Conservation (phyloP, 2,888 invertebrate species). For the Dryadula phaetusa region DNA sequence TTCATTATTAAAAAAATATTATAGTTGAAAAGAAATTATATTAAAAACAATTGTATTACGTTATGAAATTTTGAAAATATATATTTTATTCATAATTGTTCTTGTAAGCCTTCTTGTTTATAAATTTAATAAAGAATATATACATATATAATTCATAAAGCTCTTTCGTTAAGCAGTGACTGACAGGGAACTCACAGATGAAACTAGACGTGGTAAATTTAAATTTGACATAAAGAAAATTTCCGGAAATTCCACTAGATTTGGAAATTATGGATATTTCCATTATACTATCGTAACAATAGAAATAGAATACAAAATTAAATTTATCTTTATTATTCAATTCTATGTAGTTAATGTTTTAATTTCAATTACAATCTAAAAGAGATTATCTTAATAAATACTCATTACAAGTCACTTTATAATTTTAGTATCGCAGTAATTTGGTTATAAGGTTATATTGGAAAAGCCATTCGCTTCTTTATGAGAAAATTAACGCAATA, state of each 20-base stretch:
- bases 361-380: neutral
- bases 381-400: neutral
- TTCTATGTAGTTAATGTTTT: too few relatives aligned
- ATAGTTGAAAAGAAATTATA: neutral
- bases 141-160: too few relatives aligned
- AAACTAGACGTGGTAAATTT: too few relatives aligned
- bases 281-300: too few relatives aligned
- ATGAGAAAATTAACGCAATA: slow-evolving; percentile 26
- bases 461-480: slow-evolving; percentile 22
- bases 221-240: too few relatives aligned
- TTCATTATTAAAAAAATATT: neutral
- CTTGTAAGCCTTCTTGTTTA: neutral
- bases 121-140: neutral
- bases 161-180: too few relatives aligned
- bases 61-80: neutral
- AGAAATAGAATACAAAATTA: too few relatives aligned
- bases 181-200: too few relatives aligned
- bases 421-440: slow-evolving; percentile 28
- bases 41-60: neutral
- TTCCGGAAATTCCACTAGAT: too few relatives aligned
- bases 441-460: slow-evolving; percentile 25
- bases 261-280: too few relatives aligned
- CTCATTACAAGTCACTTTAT: slow-evolving; percentile 5
- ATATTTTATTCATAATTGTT: neutral
- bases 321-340: neutral